These are phyloP conservation scores for Apamea epomidion DNA, from an alignment of 2,888 invertebrate species.

Conservation along the genomic window DNA sequence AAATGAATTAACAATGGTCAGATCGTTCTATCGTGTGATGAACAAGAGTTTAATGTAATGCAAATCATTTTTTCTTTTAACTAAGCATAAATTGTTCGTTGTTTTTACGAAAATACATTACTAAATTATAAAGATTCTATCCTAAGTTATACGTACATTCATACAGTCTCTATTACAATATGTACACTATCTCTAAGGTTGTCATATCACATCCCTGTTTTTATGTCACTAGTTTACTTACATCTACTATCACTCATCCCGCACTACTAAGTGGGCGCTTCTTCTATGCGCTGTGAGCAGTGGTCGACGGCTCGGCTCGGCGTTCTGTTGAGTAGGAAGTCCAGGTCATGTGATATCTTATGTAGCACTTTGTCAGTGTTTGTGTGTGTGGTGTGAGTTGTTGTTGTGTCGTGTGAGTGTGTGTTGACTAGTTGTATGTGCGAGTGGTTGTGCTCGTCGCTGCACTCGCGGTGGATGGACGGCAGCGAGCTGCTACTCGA, in stretches of 20 bases:
- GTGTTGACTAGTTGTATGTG: conserved; percentile 83
- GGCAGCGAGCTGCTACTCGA: conserved; percentile 82
- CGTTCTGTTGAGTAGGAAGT: conserved; percentile 94
- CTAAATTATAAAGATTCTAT: background rate
- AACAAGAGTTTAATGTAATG: background rate
- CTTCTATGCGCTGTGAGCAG: conserved; percentile 80
- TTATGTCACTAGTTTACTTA: conserved; percentile 73
- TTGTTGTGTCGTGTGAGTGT: conserved; percentile 81
- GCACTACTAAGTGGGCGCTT: conserved; percentile 82
- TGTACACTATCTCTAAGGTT: conserved; percentile 55
- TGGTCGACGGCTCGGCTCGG: conserved; percentile 74
- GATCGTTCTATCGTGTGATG: background rate
- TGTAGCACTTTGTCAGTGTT: conserved; percentile 93
- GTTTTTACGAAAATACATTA: conserved; percentile 4
- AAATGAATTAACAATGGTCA: conserved; percentile 2
- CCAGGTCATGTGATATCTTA: conserved; percentile 95
- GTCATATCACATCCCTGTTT: conserved; percentile 83
- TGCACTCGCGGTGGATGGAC: conserved; percentile 72
- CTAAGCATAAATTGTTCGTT: conserved; percentile 1
- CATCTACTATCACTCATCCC: conserved; percentile 37
- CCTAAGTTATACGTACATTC: background rate
- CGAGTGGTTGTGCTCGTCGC: conserved; percentile 78
- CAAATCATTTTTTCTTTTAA: background rate
- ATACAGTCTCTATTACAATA: conserved; percentile 20
- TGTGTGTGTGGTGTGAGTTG: conserved; percentile 80